Evolutionary conservation across 2,888 invertebrate genomes (phyloP), one percentile per base, ranked within the genome.

Genomic region (Nasonia oneida): DNA sequence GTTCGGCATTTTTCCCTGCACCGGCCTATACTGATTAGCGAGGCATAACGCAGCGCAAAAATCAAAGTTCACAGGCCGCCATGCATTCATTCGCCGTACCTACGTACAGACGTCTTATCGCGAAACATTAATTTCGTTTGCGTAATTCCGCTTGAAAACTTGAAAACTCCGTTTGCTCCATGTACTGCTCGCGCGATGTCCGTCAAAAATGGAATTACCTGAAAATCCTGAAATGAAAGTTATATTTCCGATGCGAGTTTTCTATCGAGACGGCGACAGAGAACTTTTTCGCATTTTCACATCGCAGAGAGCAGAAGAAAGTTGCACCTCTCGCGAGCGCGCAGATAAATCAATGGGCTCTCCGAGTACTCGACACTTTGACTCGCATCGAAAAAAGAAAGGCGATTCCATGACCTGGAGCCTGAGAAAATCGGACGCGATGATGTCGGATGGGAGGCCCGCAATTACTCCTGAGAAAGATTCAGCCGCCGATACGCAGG

Each of bases 401-500:
- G 23, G 0, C 23, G n/a, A 42, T 42, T 42, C 42, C 73, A 23
- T 73, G 73, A n/a, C 67, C 29, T 23, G 33, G 23, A 67, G 67
- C 14, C 29, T 23, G 67, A 33, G 67, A 67, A 33, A 67, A 67
- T 33, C 23, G 12, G 29, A 14, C 10, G 64, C 6, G 29, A 67
- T 33, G 67, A 5, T 33, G 29, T 29, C 23, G 18, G 23, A 18
- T 42, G 10, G 29, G 33, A 33, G 29, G 29, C 29, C 33, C 67
- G 14, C 67, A 14, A 67, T 67, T 33, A 14, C 23, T 33, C 71
- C 33, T 73, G 73, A 42, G 73, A 73, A 73, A 73, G 42, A 73
- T 39, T 42, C 39, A 42, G 47, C 6, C 33, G 74, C 47, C 47
- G 47, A 47, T 47, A 47, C 10, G 29, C 50, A 50, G 6, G 29